These are phyloP conservation scores for Hydrolagus colliei DNA, from an alignment of 2,797 vertebrate species.

Conservation along the genomic window DNA sequence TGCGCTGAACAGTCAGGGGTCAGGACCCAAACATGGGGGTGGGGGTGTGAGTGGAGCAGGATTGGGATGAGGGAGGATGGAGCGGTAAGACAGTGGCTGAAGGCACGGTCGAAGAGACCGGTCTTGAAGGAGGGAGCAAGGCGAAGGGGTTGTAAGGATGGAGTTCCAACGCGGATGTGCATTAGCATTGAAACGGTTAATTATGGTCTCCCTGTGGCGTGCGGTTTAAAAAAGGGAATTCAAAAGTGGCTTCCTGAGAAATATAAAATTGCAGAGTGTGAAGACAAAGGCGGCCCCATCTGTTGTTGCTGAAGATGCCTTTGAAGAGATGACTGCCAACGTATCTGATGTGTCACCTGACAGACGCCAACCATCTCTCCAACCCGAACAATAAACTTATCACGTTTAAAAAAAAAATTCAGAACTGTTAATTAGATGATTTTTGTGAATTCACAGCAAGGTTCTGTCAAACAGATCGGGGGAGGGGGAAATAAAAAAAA, in stretches of 20 bases:
- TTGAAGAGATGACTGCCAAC: background rate
- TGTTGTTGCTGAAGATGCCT: constrained; percentile 18
- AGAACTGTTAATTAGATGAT: constrained; percentile 45
- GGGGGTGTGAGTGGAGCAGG: too few species aligned
- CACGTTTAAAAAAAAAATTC: constrained; percentile 37
- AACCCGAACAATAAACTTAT: constrained; percentile 46
- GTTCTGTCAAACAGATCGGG: constrained; percentile 13
- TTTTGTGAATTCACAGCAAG: constrained; percentile 14
- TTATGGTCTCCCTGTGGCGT: background rate
- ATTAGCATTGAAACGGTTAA: background rate
- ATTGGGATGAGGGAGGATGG: too few species aligned
- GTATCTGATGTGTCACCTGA: constrained; percentile 17
- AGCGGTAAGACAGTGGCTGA: too few species aligned
- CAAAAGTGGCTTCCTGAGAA: constrained; percentile 1
- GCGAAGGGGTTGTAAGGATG: too few species aligned
- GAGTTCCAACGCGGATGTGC: too few species aligned
- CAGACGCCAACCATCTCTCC: constrained; percentile 7
- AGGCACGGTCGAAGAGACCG: too few species aligned
- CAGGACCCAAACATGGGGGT: too few species aligned
- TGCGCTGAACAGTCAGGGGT: too few species aligned
- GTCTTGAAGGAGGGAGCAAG: too few species aligned
- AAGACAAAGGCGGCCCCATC: background rate
- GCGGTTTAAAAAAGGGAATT: background rate
- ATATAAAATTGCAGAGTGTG: background rate
- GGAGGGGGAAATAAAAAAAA: background rate